Evolutionary conservation across 2,113 vertebrate species (phyloP).

Genomic region (Morone chrysops): DNA sequence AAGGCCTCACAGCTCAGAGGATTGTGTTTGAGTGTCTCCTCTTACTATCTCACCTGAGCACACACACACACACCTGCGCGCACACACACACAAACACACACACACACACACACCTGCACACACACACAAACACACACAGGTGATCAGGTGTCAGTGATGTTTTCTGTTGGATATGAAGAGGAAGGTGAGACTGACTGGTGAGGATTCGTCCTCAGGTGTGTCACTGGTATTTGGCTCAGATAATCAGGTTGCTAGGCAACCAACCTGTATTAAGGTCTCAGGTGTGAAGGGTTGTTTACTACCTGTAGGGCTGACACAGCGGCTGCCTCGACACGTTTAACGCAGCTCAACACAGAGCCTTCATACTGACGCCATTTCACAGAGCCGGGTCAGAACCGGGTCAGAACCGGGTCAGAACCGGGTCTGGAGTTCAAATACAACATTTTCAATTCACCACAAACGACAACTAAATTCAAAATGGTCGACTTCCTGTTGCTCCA

Average conservation of each 20-base stretch:
- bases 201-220: not conserved
- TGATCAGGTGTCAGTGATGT: not conserved
- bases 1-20: not conserved
- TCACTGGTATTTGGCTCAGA: not conserved
- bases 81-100: no score
- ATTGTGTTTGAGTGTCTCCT: not conserved
- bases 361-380: no score
- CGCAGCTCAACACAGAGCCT: not conserved
- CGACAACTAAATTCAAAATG: no score
- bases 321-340: not conserved
- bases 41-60: not conserved
- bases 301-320: not conserved
- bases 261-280: not conserved
- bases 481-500: no score
- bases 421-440: no score
- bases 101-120: no score
- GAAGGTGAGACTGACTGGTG: not conserved
- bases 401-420: no score
- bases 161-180: not conserved
- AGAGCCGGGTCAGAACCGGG: no score
- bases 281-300: not conserved
- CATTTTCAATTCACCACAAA: no score
- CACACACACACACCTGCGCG: not conserved
- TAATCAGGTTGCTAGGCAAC: conserved; percentile 27
- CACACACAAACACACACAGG: not conserved